Conservation (phyloP, 1,140 invertebrate genomes). For the Gryon sp. region DNA sequence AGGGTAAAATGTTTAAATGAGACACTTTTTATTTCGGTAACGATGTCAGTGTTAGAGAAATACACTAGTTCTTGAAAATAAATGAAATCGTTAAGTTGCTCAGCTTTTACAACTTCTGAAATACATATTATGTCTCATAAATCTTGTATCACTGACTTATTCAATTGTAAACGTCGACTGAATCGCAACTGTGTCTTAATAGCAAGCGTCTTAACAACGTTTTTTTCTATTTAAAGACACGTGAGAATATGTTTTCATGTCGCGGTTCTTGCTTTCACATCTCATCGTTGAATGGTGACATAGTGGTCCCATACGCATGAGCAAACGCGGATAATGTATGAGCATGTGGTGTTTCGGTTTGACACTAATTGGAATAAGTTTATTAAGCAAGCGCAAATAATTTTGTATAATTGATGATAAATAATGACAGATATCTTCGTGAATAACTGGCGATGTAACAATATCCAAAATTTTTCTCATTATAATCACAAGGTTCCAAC, state of each 20-base stretch:
- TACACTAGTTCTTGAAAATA: background rate
- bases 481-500: constrained; percentile 40
- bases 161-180: background rate
- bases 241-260: constrained; percentile 32
- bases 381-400: constrained; percentile 11
- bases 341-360: constrained; percentile 38
- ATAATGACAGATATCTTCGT: constrained; percentile 13
- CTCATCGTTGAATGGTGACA: constrained; percentile 12
- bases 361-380: constrained; percentile 14
- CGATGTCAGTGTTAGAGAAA: too few relatives aligned
- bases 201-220: background rate
- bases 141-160: background rate
- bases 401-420: constrained; percentile 11
- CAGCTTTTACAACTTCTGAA: background rate
- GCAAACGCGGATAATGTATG: constrained; percentile 5
- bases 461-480: constrained; percentile 51
- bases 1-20: background rate
- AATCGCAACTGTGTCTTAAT: background rate
- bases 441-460: constrained; percentile 14
- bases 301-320: constrained; percentile 13
- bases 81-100: background rate
- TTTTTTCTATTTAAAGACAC: background rate
- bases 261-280: constrained; percentile 27
- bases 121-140: background rate
- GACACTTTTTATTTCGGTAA: background rate